Conservation (phyloP, 2,797 vertebrate genomes). For the Chelon auratus region DNA sequence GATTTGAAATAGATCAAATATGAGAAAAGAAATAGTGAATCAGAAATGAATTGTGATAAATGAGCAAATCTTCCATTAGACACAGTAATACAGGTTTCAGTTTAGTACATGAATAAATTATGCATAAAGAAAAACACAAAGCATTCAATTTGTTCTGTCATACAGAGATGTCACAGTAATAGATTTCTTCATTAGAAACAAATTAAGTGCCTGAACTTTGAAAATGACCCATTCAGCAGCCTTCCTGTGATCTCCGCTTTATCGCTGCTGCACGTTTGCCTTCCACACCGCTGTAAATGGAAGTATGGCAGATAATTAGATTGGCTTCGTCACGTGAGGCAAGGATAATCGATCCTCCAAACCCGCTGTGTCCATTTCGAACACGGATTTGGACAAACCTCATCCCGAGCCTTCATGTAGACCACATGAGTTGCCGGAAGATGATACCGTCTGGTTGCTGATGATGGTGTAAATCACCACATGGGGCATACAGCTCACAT, state of each 20-base stretch:
- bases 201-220: constrained; percentile 56
- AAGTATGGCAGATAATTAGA: constrained; percentile 54
- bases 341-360: constrained; percentile 62
- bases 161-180: constrained; percentile 49
- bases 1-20: neutral
- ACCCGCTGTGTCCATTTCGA: constrained; percentile 44
- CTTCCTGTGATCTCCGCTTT: constrained; percentile 45
- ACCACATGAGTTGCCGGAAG: constrained; percentile 35
- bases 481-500: constrained; percentile 39
- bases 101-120: constrained; percentile 14
- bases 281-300: constrained; percentile 26
- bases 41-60: constrained; percentile 1
- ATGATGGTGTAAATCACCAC: constrained; percentile 55
- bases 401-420: constrained; percentile 27
- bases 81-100: constrained; percentile 4
- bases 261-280: constrained; percentile 52
- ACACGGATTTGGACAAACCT: constrained; percentile 48
- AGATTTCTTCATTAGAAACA: constrained; percentile 63
- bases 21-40: neutral
- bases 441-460: constrained; percentile 52
- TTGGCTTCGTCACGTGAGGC: constrained; percentile 57
- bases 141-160: constrained; percentile 1
- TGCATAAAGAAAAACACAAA: constrained; percentile 10
- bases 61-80: neutral
- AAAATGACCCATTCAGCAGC: constrained; percentile 65